These are phyloP conservation scores for Origma solitaria DNA, from an alignment of 2,113 vertebrate genomes.

Conservation along the genomic window DNA sequence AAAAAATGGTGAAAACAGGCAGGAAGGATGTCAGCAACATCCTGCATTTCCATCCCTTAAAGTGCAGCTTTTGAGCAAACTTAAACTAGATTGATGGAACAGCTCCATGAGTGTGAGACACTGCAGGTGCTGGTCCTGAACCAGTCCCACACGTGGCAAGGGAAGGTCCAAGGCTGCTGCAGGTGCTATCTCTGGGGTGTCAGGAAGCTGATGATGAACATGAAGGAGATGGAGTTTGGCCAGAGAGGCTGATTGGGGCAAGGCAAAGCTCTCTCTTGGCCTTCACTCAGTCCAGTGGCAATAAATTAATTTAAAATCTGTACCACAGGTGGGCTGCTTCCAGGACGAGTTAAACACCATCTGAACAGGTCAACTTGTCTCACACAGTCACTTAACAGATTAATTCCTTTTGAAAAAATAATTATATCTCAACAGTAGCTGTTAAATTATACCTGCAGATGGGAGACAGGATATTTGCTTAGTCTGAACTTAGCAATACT, in stretches of 20 bases:
- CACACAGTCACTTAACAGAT: background rate
- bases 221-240: background rate
- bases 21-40: background rate
- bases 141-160: background rate
- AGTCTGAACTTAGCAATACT: background rate
- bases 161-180: background rate
- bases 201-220: background rate
- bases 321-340: background rate
- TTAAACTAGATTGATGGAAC: background rate
- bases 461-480: background rate
- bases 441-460: constrained; percentile 12
- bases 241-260: background rate
- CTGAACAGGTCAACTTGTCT: background rate
- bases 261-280: background rate
- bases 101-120: background rate
- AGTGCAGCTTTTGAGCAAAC: background rate
- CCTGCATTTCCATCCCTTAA: background rate
- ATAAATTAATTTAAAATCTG: background rate
- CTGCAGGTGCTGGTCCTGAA: background rate
- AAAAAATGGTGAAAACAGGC: background rate
- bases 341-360: background rate
- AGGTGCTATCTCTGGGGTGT: background rate
- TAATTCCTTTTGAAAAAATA: background rate
- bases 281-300: background rate
- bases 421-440: constrained; percentile 2